Evolutionary conservation across 2,797 vertebrate genomes (phyloP).

Genomic region (Nothura maculosa): DNA sequence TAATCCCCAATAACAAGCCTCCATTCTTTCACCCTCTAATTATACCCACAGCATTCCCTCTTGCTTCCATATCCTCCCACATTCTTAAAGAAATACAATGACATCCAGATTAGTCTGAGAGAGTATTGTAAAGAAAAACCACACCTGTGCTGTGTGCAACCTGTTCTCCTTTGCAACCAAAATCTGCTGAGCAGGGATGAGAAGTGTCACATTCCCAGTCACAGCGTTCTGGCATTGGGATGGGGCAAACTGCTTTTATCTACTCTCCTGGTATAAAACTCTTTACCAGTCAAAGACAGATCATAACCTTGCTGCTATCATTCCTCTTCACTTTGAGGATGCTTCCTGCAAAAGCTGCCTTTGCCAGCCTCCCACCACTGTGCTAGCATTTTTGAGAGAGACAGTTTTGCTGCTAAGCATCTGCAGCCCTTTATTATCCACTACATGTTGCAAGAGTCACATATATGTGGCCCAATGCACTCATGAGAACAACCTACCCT

Average conservation of each 20-base stretch:
- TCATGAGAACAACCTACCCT: rapidly evolving
- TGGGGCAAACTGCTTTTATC: neutral
- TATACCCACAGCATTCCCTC: neutral
- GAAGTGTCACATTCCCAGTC: neutral
- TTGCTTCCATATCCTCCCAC: neutral
- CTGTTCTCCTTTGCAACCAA: neutral
- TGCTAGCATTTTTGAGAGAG: neutral
- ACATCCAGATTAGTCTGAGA: neutral
- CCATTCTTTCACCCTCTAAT: neutral
- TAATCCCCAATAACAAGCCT: neutral
- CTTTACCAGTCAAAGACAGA: neutral
- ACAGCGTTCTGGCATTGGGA: neutral
- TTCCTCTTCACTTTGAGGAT: neutral
- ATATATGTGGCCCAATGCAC: neutral
- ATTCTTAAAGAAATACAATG: neutral
- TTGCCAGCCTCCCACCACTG: neutral
- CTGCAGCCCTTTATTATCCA: neutral
- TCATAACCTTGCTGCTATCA: neutral
- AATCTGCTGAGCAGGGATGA: neutral
- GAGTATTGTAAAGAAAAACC: neutral
- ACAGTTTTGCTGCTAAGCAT: neutral
- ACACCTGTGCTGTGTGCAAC: neutral
- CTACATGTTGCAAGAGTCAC: neutral
- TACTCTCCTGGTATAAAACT: neutral
- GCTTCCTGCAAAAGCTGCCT: neutral